Percentiles rank a stretch among this genome's conserved stretches.
Evolutionary conservation across 2,888 invertebrate species (phyloP).

Genomic region (Protonemura montana): DNA sequence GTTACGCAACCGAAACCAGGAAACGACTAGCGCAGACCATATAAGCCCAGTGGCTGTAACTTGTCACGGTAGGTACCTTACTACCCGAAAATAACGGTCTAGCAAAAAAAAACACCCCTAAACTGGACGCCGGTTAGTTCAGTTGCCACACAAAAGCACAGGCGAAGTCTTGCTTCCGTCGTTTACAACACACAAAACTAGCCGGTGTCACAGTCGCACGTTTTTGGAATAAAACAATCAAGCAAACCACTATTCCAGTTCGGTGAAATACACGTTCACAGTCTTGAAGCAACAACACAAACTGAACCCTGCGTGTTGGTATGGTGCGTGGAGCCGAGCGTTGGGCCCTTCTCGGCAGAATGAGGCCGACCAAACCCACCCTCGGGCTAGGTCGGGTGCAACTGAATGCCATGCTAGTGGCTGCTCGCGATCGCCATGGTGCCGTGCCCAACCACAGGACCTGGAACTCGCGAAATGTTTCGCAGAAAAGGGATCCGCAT

Average conservation of each 20-base stretch:
- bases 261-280: background rate
- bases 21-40: too few relatives aligned
- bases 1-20: too few relatives aligned
- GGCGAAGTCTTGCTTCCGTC: background rate
- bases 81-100: background rate
- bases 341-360: background rate
- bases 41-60: too few relatives aligned
- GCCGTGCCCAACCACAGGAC: background rate
- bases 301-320: background rate
- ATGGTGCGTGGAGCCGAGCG: background rate
- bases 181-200: background rate
- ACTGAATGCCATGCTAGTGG: background rate
- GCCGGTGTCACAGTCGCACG: background rate
- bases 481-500: background rate
- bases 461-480: constrained; percentile 7
- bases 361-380: constrained; percentile 3
- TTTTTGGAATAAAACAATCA: background rate
- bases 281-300: background rate
- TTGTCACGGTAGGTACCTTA: too few relatives aligned
- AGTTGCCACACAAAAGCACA: background rate
- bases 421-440: too few relatives aligned
- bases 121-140: background rate
- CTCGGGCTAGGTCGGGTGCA: constrained; percentile 12
- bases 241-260: background rate
- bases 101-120: background rate